Evolutionary conservation across 2,888 invertebrate genomes (phyloP).

Genomic region (Cataglyphis livida): DNA sequence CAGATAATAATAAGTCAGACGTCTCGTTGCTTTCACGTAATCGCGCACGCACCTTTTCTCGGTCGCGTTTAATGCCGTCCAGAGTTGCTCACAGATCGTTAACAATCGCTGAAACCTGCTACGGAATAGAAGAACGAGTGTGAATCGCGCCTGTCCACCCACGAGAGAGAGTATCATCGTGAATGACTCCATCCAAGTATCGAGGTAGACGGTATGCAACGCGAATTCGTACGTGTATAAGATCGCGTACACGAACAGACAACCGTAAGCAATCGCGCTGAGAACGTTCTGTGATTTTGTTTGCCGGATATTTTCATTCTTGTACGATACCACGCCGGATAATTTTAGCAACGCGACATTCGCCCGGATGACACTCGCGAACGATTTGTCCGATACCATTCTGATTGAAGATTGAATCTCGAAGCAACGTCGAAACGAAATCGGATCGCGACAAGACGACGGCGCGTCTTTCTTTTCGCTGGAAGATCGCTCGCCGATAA

Average conservation of each 20-base stretch:
- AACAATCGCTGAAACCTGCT: constrained; percentile 53
- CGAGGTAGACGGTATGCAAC: background rate
- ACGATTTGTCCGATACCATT: constrained; percentile 16
- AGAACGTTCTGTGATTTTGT: constrained; percentile 23
- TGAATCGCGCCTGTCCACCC: constrained; percentile 53
- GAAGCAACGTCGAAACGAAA: background rate
- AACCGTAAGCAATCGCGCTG: constrained; percentile 23
- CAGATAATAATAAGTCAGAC: constrained; percentile 66
- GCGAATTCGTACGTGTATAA: constrained; percentile 57
- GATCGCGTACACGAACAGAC: constrained; percentile 14
- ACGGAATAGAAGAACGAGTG: constrained; percentile 45
- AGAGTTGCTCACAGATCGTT: constrained; percentile 61
- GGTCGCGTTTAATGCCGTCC: constrained; percentile 56
- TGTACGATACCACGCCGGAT: constrained; percentile 45
- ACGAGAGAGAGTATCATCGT: constrained; percentile 55
- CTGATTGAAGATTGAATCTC: background rate
- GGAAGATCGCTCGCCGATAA: background rate
- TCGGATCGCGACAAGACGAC: background rate
- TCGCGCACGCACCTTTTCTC: constrained; percentile 52
- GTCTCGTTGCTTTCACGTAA: constrained; percentile 54
- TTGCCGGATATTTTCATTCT: background rate
- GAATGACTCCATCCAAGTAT: constrained; percentile 55
- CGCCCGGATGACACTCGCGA: constrained; percentile 51
- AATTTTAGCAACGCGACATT: constrained; percentile 57
- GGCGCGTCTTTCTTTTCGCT: background rate